Evolutionary conservation across 2,888 invertebrate genomes (phyloP).

Genomic region (Eugnorisma glareosa): DNA sequence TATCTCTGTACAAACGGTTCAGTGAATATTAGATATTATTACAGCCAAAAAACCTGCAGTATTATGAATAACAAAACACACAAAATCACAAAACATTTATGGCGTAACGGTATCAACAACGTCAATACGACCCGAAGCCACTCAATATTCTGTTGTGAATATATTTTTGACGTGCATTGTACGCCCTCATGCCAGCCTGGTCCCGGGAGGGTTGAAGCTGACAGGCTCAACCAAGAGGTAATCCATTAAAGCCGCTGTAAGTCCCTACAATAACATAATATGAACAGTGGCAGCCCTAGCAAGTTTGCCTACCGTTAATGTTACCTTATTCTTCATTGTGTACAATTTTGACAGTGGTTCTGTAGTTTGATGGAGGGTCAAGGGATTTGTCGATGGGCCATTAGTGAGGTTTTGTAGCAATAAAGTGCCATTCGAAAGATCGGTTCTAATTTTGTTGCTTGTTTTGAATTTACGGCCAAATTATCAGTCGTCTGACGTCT

Average conservation of each 20-base stretch:
- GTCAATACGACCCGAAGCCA: conserved; percentile 61
- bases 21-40: not conserved
- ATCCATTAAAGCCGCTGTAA: conserved; percentile 73
- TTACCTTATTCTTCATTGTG: conserved; percentile 49
- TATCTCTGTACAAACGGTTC: not conserved
- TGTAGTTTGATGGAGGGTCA: conserved; percentile 20
- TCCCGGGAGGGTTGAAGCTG: conserved; percentile 69
- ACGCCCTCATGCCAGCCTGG: conserved; percentile 51
- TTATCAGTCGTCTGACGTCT: not conserved
- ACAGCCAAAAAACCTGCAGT: not conserved
- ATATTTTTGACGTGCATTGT: conserved; percentile 77
- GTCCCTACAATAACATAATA: conserved; percentile 68
- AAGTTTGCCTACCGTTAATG: conserved; percentile 48
- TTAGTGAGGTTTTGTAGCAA: not conserved
- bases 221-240: conserved; percentile 71
- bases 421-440: not conserved
- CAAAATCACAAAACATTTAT: conserved; percentile 51
- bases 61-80: conserved; percentile 31
- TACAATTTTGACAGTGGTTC: conserved; percentile 33
- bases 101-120: conserved; percentile 44
- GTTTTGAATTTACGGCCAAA: not conserved
- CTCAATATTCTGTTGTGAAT: conserved; percentile 72
- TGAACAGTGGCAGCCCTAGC: conserved; percentile 48
- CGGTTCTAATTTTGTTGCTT: not conserved
- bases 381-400: conserved; percentile 10